A percentile compares a stretch with the other conserved stretches of the same genome.
Evolutionary conservation across 2,888 invertebrate species (phyloP).

Genomic region (Unio pictorum): DNA sequence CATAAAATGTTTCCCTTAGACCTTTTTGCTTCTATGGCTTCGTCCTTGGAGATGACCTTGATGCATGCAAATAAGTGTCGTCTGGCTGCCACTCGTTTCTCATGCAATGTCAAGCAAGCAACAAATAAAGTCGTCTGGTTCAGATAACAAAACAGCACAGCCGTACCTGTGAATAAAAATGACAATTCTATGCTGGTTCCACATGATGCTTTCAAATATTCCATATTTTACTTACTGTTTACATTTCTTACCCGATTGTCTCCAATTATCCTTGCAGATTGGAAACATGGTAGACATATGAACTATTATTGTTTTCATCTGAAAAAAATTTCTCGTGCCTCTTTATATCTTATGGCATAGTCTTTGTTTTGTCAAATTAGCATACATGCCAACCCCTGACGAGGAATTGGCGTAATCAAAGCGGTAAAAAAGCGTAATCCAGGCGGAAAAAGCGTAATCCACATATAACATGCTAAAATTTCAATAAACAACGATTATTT

Average conservation of each 20-base stretch:
- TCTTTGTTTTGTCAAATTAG: no score
- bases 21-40: constrained; percentile 17
- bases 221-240: neutral
- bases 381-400: no score
- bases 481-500: no score
- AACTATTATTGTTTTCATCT: no score
- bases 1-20: constrained; percentile 59
- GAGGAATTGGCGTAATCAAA: no score
- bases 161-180: constrained; percentile 35
- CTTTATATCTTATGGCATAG: no score
- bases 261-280: no score
- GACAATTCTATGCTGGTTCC: neutral
- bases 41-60: constrained; percentile 21
- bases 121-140: constrained; percentile 51
- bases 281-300: no score
- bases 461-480: no score
- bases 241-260: neutral
- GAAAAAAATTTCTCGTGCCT: no score
- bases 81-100: constrained; percentile 29
- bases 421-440: no score
- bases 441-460: no score
- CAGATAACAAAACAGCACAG: constrained; percentile 54
- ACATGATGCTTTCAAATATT: neutral
- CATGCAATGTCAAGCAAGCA: constrained; percentile 48
- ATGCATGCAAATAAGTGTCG: constrained; percentile 42